Conservation (phyloP, 2,888 invertebrate genomes). For the Conops quadrifasciatus region DNA sequence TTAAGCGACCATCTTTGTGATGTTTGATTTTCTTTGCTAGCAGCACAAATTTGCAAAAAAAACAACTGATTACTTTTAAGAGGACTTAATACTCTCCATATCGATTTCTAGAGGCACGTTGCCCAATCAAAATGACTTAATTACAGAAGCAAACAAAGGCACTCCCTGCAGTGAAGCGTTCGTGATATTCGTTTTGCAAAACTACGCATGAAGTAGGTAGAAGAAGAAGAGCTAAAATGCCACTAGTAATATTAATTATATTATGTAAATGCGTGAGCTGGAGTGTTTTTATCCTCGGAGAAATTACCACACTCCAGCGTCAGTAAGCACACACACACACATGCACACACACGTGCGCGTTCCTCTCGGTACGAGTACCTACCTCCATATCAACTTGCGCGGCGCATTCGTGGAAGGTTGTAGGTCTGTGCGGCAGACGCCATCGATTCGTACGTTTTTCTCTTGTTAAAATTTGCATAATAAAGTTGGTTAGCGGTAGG, state of each 20-base stretch:
- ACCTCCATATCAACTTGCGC: neutral
- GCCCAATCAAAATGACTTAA: neutral
- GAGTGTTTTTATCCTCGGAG: neutral
- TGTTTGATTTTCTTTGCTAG: too few species aligned
- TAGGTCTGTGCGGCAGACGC: too few species aligned
- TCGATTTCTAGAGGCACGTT: too few species aligned
- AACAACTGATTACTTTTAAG: too few species aligned
- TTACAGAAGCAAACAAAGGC: too few species aligned
- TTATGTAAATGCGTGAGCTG: conserved; percentile 25
- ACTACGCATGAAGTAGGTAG: neutral
- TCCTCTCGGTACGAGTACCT: neutral
- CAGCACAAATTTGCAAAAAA: too few species aligned
- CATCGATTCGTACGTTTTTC: too few species aligned
- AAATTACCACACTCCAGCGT: neutral
- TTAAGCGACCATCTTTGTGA: too few species aligned
- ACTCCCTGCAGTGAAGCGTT: neutral
- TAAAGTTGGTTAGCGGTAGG: too few species aligned
- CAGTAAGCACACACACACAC: neutral
- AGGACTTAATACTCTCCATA: too few species aligned
- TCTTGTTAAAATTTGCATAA: too few species aligned
- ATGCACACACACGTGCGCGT: neutral
- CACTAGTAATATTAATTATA: conserved; percentile 26
- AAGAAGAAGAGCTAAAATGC: conserved; percentile 11
- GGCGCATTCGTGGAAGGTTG: neutral
- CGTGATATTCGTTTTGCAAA: neutral